Percentiles rank a stretch among this genome's conserved stretches.
Conservation (phyloP, 2,888 invertebrate species). For the Euplexia lucipara region DNA sequence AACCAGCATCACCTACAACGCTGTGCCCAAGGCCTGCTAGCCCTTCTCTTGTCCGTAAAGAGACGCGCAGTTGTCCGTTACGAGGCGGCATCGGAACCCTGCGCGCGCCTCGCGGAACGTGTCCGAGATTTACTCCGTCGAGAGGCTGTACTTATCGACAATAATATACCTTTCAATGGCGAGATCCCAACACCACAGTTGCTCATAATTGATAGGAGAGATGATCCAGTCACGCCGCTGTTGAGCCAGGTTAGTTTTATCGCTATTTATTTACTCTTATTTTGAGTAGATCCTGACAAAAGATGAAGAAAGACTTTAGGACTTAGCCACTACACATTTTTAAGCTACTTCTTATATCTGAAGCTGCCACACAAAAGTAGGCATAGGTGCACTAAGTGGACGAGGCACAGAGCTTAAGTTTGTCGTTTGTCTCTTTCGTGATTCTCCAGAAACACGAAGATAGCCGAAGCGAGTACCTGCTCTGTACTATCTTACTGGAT, state of each 20-base stretch:
- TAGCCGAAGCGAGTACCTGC: no score
- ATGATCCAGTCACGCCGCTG: conserved; percentile 98
- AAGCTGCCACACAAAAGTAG: no score
- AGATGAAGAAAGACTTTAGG: no score
- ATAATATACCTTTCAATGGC: conserved; percentile 94
- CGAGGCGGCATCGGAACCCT: conserved; percentile 96
- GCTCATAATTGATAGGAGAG: conserved; percentile 97
- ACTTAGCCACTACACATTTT: no score
- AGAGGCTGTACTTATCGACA: conserved; percentile 97
- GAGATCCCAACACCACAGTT: conserved; percentile 95
- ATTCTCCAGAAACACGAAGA: no score
- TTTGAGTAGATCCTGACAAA: no score
- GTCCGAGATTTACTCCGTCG: conserved; percentile 96
- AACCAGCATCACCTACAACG: conserved; percentile 94
- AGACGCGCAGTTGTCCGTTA: conserved; percentile 97
- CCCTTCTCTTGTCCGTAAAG: conserved; percentile 97
- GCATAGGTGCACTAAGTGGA: no score
- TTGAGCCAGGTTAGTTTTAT: conserved; percentile 93
- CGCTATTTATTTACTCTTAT: not conserved
- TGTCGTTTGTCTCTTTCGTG: no score
- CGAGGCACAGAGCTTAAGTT: no score
- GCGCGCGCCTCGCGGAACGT: conserved; percentile 96
- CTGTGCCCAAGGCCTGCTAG: conserved; percentile 95
- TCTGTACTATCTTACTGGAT: no score
- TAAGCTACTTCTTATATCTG: no score